Evolutionary conservation across 2,113 vertebrate genomes (phyloP), one percentile per base, ranked within the genome.

Genomic region (Melanocharis versteri): DNA sequence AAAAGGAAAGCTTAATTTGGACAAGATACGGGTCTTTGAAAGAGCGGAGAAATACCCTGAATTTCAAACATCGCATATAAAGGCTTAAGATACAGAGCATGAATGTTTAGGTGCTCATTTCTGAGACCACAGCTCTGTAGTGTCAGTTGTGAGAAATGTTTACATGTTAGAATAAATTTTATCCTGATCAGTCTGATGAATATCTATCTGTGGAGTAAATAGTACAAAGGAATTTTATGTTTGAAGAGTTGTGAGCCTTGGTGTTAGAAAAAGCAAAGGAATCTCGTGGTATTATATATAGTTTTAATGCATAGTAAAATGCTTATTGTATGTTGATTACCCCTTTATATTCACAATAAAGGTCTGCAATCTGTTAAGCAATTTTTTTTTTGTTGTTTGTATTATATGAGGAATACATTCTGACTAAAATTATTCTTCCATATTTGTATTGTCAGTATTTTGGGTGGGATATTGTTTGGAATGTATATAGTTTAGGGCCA

Each of bases 321-420:
- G 70, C 91, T 97, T 97, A 96, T 91, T 97, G 90, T 97, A 68
- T 97, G 84, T 90, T 96, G 96, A 94, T 97, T 98, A 95, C 91
- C 37, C 80, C 86, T 97, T 94, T 92, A 87, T 96, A 92, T 58
- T 97, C 95, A 96, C 95, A 96, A 94, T 94, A 97, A 97, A 96
- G 97, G 87, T 93, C 95, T 98, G 87, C 96, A 97, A 96, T 97
- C 96, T 98, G 82, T 95, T 97, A 94, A 95, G 93, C 87, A 57
- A 24, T 93, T 90, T 95, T 90, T 90, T 90, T 82, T 48, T 90
- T 70, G 56, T 83, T 92, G 54, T 94, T 96, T 93, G 85, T 64
- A 66, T 91, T 94, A 48, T 68, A 54, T 76, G 93, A 93, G 50
- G 45, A 94, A 77, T 69, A 42, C 77, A 93, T 96, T 95, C 96